Base-by-base conservation (phyloP, 2,888 invertebrate genomes). In the Drosophila neutralis region DNA sequence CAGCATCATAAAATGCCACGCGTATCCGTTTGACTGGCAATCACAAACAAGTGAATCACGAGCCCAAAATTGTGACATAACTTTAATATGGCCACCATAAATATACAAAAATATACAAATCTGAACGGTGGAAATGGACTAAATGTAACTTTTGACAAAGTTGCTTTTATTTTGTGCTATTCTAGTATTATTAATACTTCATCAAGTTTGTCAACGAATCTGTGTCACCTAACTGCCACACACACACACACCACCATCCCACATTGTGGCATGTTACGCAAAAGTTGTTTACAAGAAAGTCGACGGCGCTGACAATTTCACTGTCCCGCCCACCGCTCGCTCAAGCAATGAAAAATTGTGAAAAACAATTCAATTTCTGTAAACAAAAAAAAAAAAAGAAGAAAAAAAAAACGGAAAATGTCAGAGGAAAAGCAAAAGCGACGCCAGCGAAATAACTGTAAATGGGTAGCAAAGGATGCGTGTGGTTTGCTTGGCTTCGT, bases 281-380 rank as follows among this genome's bases (percentile, higher is more conserved):
- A 80, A 83, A 87, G 72, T 84, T 85, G 85, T 85, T 85, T 87
- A 90, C 90, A 76, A 81, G 86, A 71, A 81, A 83, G 59, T 78
- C 65, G 77, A 71, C 81, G 54, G 54, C 70, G 70, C 58, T 73
- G 73, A 69, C 74, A 81, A 81, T 78, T 81, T 80, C 77, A 70
- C 69, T 80, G 77, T 66, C 29, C 40, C 54, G 48, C 45, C 54
- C 63, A 15, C 36, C 69, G 21, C 45, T 27, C 24, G 8, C 45
- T 15, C 21, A 38, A 58, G 24, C 69, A 76, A 72, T 58, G 64
- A 69, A 83, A 87, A 88, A 73, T 69, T 69, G 73, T 73, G 80
- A 73, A 87, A 84, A 85, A 89, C 89, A 85, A 85, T 85, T 85
- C 89, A 85, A 85, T 85, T 89, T 84, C 73, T 80, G 77, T 80